Evolutionary conservation across 2,797 vertebrate genomes (phyloP), one percentile per base, ranked within the genome.

Genomic region (Cottoperca gobio): DNA sequence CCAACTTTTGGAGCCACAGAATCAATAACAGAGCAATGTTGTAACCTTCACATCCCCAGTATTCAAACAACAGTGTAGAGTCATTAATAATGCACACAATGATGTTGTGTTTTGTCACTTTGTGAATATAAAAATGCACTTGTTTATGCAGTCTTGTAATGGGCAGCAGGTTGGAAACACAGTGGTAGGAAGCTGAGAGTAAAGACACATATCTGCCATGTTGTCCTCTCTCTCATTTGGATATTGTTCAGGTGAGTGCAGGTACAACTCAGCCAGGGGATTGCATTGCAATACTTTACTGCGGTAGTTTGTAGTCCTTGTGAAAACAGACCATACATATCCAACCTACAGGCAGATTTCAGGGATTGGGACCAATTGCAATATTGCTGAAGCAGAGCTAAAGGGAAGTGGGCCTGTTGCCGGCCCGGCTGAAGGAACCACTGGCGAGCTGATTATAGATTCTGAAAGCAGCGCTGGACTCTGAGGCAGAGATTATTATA

Each of bases 401-500:
- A 83, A 79, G 76, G 74, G 73, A 78, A 69, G 63, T 8, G 57
- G 79, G 69, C 52, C 76, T 76, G 70, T 59, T 81, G 73, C 67
- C 4, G 58, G 66, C 82, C 86, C 76, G 73, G 86, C 82, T 85
- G 79, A 86, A 86, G 87, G 84, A 91, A 88, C 81, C 88, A 81
- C 83, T 69, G 80, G 48, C 73, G 83, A 88, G 90, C 89, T 94
- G 93, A 94, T 95, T 94, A 93, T 90, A 90, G 79, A 94, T 94
- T 93, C 90, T 76, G 91, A 90, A 89, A 88, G 89, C 91, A 90
- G 82, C 13, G 26, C 89, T 78, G 90, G 88, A 93, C 91, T 90
- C 92, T 83, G 86, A 90, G 90, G 89, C 88, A 90, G 92, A 95
- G 94, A 94, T 95, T 94, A 94, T 95, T 94, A 94, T 94, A 94